phyloP scores from a whole-genome alignment of 2,888 invertebrate species.

The Caenorhabditis imperialis region DNA sequence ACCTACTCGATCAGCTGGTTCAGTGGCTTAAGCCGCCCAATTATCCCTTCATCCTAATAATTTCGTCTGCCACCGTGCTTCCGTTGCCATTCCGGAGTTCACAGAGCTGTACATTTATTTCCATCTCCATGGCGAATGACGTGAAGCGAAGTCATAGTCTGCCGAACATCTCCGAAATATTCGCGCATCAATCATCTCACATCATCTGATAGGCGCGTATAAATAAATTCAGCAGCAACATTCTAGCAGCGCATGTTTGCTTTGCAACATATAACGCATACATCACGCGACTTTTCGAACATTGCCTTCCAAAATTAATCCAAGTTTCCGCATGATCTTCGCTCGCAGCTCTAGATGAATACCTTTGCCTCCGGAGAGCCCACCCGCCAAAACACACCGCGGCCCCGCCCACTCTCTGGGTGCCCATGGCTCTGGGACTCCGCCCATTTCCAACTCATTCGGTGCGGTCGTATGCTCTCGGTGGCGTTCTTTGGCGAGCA shows the following conservation, averaged over 20 bases:
- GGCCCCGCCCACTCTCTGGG: conserved; percentile 24
- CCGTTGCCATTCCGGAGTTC: conserved; percentile 37
- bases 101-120: conserved; percentile 8
- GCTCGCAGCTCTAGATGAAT: neutral
- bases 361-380: conserved; percentile 5
- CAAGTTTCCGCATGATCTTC: conserved; percentile 3
- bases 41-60: conserved; percentile 23
- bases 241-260: conserved; percentile 5
- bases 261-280: conserved; percentile 10
- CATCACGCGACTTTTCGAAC: conserved; percentile 26
- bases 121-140: too few species aligned
- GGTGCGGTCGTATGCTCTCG: conserved; percentile 10
- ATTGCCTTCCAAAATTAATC: conserved; percentile 7
- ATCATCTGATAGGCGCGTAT: conserved; percentile 6
- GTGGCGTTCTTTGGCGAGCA: neutral
- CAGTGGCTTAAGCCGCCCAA: conserved; percentile 2
- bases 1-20: conserved; percentile 7
- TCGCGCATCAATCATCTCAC: conserved; percentile 21
- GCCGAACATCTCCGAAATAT: neutral
- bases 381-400: conserved; percentile 11
- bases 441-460: conserved; percentile 38
- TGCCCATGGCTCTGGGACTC: conserved; percentile 9
- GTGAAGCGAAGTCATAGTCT: too few species aligned
- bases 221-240: conserved; percentile 35
- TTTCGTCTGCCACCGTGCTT: conserved; percentile 12